These are phyloP conservation scores for Orchestia grillus DNA, from an alignment of 1,140 invertebrate species.

Conservation along the genomic window DNA sequence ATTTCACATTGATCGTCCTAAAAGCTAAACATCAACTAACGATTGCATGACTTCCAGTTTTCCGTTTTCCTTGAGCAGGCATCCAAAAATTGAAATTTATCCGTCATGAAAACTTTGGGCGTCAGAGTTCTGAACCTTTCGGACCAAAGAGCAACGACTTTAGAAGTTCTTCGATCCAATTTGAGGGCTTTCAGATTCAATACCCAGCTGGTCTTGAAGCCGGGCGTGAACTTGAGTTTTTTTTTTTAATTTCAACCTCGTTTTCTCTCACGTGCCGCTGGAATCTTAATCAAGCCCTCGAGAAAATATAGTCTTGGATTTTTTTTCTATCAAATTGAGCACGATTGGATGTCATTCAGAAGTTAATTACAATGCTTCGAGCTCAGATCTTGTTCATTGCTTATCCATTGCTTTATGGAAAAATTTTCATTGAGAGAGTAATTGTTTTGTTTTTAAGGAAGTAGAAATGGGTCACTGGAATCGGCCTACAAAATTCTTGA, in stretches of 20 bases:
- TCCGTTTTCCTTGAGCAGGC: background rate
- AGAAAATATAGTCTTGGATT: background rate
- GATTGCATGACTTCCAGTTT: background rate
- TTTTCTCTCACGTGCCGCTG: background rate
- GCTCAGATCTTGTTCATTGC: background rate
- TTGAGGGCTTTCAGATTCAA: conserved; percentile 37
- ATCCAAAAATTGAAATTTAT: background rate
- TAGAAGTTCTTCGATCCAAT: conserved; percentile 39
- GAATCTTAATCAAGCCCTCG: background rate
- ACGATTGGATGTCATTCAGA: background rate
- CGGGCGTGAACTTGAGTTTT: background rate
- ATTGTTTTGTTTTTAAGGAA: background rate
- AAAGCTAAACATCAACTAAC: too few relatives aligned
- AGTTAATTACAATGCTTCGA: background rate
- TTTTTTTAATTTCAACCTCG: background rate
- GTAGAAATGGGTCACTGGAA: background rate
- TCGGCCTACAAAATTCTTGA: background rate
- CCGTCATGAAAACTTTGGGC: background rate
- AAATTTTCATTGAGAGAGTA: background rate
- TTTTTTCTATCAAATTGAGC: background rate
- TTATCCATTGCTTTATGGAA: background rate
- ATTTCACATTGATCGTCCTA: too few relatives aligned
- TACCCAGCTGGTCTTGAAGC: background rate
- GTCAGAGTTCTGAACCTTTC: background rate
- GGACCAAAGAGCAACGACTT: background rate